A percentile compares a stretch with the other conserved stretches of the same genome.
Evolutionary conservation across 2,888 invertebrate species (phyloP).

Genomic region (Byasa hedistus): DNA sequence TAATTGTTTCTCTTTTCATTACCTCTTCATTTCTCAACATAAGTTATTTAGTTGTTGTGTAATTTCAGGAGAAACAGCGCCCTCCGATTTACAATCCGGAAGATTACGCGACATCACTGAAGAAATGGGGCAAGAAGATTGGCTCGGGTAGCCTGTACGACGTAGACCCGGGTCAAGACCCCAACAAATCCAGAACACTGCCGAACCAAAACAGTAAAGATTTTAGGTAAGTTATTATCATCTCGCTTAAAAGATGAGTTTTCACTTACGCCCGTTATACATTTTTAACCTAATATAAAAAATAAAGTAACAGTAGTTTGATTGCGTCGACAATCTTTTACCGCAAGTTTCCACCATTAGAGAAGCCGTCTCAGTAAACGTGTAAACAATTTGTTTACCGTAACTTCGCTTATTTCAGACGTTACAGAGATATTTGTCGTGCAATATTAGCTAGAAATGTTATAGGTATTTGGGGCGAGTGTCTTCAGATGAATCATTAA

Average conservation of each 20-base stretch:
- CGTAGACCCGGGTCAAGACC: constrained; percentile 56
- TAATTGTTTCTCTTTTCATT: too few relatives aligned
- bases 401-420: background rate
- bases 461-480: too few relatives aligned
- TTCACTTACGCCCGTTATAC: too few relatives aligned
- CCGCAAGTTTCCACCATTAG: constrained; percentile 20
- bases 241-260: too few relatives aligned
- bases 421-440: too few relatives aligned
- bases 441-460: too few relatives aligned
- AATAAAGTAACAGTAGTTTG: too few relatives aligned
- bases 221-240: constrained; percentile 59
- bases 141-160: constrained; percentile 68
- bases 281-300: too few relatives aligned
- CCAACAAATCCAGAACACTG: constrained; percentile 62
- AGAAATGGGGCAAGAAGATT: constrained; percentile 88
- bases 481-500: too few relatives aligned
- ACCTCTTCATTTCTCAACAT: background rate
- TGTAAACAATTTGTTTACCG: constrained; percentile 25
- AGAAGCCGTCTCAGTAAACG: constrained; percentile 4
- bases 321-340: constrained; percentile 2
- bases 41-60: background rate
- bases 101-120: constrained; percentile 89
- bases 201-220: constrained; percentile 69
- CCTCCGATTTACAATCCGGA: constrained; percentile 95
- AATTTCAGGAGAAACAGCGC: constrained; percentile 86